These are phyloP conservation scores for Liopterus haemorrhoidalis DNA, from an alignment of 2,888 invertebrate species.

Conservation along the genomic window DNA sequence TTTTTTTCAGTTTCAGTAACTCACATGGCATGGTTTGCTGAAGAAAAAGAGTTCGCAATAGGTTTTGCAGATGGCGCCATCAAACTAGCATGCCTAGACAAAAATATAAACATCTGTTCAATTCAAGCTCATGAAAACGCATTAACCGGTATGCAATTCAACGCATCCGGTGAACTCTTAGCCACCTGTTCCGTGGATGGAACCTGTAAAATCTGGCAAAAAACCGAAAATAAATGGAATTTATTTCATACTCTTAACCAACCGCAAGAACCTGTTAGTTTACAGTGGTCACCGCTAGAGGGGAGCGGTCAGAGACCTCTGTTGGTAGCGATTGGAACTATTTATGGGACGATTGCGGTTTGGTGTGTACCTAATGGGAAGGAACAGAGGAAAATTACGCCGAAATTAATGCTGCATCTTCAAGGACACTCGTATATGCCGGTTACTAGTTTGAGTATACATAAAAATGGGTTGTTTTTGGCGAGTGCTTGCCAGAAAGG, in stretches of 20 bases:
- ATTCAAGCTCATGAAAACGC: slow-evolving; percentile 44
- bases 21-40: slow-evolving; percentile 52
- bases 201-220: slow-evolving; percentile 47
- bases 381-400: slow-evolving; percentile 33
- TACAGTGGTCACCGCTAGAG: slow-evolving; percentile 52
- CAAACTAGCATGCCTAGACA: slow-evolving; percentile 44
- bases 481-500: slow-evolving; percentile 51
- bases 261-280: slow-evolving; percentile 45
- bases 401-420: slow-evolving; percentile 43
- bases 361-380: slow-evolving; percentile 45
- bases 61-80: slow-evolving; percentile 53
- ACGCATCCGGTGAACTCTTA: slow-evolving; percentile 48
- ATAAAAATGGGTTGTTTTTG: slow-evolving; percentile 49
- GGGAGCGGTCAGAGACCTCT: slow-evolving; percentile 42
- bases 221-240: slow-evolving; percentile 43
- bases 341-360: slow-evolving; percentile 49
- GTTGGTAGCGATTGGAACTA: slow-evolving; percentile 50
- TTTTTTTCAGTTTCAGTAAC: slow-evolving; percentile 48
- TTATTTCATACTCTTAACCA: slow-evolving; percentile 47
- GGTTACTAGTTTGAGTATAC: slow-evolving; percentile 50
- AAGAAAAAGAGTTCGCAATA: slow-evolving; percentile 51
- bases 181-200: slow-evolving; percentile 49
- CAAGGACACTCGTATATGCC: slow-evolving; percentile 52
- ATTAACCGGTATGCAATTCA: slow-evolving; percentile 48
- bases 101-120: slow-evolving; percentile 40